Conservation (phyloP, 1,140 invertebrate species). For the Lasioglossum baleicum region DNA sequence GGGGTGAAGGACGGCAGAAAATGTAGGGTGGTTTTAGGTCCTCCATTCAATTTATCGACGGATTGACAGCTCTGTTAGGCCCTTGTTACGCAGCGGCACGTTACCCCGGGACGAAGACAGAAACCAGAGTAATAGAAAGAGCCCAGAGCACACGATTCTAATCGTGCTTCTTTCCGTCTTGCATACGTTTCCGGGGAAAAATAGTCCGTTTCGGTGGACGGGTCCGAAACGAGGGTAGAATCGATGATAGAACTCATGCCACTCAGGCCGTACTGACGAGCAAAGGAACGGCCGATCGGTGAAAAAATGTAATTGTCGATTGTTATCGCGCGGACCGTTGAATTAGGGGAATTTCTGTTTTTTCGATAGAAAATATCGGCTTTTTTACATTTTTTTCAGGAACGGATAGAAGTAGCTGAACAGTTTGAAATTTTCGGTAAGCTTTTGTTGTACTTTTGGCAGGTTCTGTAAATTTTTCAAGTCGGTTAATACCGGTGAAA, state of each 20-base stretch:
- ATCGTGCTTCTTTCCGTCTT: conserved; percentile 36
- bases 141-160: conserved; percentile 23
- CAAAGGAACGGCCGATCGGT: not conserved
- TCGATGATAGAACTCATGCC: not conserved
- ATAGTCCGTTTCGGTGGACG: conserved; percentile 34
- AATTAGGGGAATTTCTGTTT: too few species aligned
- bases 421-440: too few species aligned
- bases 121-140: conserved; percentile 25
- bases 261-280: too few species aligned
- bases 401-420: too few species aligned
- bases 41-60: conserved; percentile 74
- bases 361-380: too few species aligned
- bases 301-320: conserved; percentile 2
- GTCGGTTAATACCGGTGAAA: too few species aligned
- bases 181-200: conserved; percentile 36
- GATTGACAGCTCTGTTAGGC: conserved; percentile 75
- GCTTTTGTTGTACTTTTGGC: too few species aligned
- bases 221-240: conserved; percentile 3
- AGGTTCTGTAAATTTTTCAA: too few species aligned
- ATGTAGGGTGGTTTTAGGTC: conserved; percentile 71
- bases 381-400: too few species aligned
- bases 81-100: conserved; percentile 68
- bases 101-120: conserved; percentile 52
- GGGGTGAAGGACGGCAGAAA: conserved; percentile 61
- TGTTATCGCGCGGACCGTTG: not conserved